Evolutionary conservation across 1,140 invertebrate species (phyloP), one percentile per base, ranked within the genome.

Genomic region (Bombus cullumanus): DNA sequence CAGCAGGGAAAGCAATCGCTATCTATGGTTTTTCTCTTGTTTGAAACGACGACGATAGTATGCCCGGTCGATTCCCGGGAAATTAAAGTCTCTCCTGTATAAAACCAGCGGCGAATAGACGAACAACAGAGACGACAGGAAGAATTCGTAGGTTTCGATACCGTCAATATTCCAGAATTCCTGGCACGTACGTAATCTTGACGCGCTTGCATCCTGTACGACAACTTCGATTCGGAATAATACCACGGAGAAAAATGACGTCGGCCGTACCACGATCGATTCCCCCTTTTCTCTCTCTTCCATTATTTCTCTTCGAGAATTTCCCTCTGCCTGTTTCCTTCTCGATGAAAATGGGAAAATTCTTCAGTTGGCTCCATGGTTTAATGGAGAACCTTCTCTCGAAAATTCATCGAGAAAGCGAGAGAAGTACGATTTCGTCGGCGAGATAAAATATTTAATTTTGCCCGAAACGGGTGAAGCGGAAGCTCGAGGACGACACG

Each of bases 141-240:
- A 81, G 88, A 86, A 89, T 89, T 83, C 80, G 66, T 80, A 31
- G 64, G 37, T 85, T 72, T 79, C 64, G 87, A 80, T 88, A 82
- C 43, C 72, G 39, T 43, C 64, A 31, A 68, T 47, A 75, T 76
- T 39, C 59, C 15, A 77, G 81, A 88, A 90, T 90, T 85, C 89
- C 47, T 15, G 86, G 83, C 89, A 90, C 89, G 86, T 86, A 69
- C 64, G 76, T 88, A 90, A 90, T 90, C 88, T 82, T 90, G 83
- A 79, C 71, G 69, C 64, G 81, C 25, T 68, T 57, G 79, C 69
- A 79, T 85, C 77, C 79, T 80, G 66, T 80, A 87, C 72, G 62
- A 81, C 79, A 57, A 66, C 47, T 77, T 84, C 64, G 68, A 88
- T 84, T 81, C 57, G 59, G 76, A 43, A 81, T 83, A 87, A 89